Base-by-base conservation (phyloP, 2,797 vertebrate species). In the Otolemur crassicaudatus region DNA sequence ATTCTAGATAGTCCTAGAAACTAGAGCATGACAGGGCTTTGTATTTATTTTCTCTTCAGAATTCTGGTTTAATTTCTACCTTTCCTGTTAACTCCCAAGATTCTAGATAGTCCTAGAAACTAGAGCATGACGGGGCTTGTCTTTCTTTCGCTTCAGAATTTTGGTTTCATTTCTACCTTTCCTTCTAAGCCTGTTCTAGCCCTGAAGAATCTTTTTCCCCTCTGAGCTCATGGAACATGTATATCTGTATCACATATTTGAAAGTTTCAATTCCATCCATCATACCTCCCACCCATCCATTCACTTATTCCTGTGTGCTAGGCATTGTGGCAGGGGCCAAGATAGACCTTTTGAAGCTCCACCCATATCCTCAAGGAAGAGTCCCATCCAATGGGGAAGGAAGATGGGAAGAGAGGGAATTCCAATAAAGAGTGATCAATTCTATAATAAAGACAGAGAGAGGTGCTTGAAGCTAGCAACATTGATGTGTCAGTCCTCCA, bases 81-180 rank as follows among this genome's bases (percentile, higher is more conserved):
- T 91, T 90, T 80, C 25, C 37, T 56, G 40, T 40, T 40, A 40
- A 40, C 40, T 40, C 40, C 40, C 40, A 40, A 43, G 1, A 69
- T 63, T 63, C 79, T 9, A 60, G 70, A n/a, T 20, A 61, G 46
- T 75, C 9, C 34, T 20, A 72, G 61, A 85, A 72, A 31, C 27
- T 12, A 56, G 17, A 3, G 16, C 4, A 40, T 27, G 34, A 19
- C 0, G 53, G n/a, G 10, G 37, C 22, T 89, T 37, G 9, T 90
- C 56, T 83, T 83, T 56, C 12, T 46, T 83, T 76, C 17, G 23
- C 63, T 87, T 63, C 31, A 63, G 69, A 79, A 72, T 82, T 13
- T 29, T 79, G n/a, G 4, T 31, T 90, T 56, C 69, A 91, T 73
- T 58, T 72, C 3, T 7, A 29, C 16, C 80, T 91, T 90, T 80